phyloP scores from a whole-genome alignment of 2,888 invertebrate species.

The Zaprionus obscuricornis region DNA sequence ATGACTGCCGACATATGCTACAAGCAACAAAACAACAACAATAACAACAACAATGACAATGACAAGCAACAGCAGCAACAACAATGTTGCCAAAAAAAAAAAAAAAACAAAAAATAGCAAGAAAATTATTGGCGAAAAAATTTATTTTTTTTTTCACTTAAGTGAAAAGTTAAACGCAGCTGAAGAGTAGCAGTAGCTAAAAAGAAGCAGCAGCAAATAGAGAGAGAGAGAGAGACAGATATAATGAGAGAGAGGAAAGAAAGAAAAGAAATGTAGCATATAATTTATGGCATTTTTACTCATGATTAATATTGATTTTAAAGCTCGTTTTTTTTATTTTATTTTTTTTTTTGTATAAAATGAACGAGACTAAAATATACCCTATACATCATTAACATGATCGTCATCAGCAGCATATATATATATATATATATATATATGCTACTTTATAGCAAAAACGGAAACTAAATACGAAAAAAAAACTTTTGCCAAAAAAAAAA shows the following conservation, averaged over 20 bases:
- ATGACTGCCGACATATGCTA: constrained; percentile 67
- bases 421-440: constrained; percentile 3
- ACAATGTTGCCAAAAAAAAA: constrained; percentile 29
- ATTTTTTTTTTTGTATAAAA: no score
- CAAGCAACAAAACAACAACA: constrained; percentile 41
- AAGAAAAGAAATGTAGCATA: constrained; percentile 27
- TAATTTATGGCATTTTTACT: constrained; percentile 73
- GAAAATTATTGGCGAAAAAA: constrained; percentile 32
- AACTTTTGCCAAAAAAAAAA: constrained; percentile 43
- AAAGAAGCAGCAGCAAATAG: no score
- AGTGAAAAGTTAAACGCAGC: no score
- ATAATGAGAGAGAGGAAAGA: not conserved
- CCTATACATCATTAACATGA: constrained; percentile 11
- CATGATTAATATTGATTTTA: constrained; percentile 81
- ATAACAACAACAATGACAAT: constrained; percentile 10
- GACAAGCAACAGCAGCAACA: constrained; percentile 30
- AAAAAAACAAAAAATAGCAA: constrained; percentile 14
- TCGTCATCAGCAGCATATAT: constrained; percentile 3
- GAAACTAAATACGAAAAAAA: constrained; percentile 9
- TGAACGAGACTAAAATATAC: constrained; percentile 28
- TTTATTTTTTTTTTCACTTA: constrained; percentile 28
- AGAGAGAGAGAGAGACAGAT: not conserved
- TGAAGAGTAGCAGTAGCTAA: no score
- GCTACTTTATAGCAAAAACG: constrained; percentile 8
- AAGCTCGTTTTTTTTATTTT: constrained; percentile 58